These are phyloP conservation scores for Mormyrops boulengeri DNA, from an alignment of 2,797 vertebrate genomes.

Conservation along the genomic window DNA sequence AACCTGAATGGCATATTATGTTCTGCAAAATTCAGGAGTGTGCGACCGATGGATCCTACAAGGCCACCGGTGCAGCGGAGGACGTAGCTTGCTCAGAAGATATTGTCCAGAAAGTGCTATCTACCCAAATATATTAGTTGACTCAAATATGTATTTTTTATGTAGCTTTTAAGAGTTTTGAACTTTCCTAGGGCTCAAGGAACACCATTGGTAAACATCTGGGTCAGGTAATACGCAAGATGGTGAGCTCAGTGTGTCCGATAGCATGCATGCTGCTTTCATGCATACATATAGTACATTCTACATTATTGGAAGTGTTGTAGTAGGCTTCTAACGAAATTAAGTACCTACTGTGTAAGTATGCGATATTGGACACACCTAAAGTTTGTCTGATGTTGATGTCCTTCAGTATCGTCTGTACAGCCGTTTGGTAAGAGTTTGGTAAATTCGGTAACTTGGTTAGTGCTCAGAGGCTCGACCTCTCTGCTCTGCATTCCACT, in stretches of 20 bases:
- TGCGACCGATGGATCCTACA: background rate
- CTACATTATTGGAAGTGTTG: background rate
- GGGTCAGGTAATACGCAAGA: background rate
- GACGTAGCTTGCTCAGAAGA: background rate
- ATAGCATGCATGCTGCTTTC: background rate
- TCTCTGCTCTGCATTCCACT: conserved; percentile 24
- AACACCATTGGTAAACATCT: background rate
- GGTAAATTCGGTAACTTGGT: conserved; percentile 22
- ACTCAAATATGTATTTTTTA: background rate
- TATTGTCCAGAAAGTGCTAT: background rate
- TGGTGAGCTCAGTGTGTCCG: background rate
- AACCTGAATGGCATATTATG: background rate
- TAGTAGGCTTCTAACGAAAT: background rate
- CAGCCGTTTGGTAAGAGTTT: conserved; percentile 29
- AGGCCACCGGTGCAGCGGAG: background rate
- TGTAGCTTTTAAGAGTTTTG: background rate
- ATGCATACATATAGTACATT: background rate
- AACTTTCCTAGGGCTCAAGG: background rate
- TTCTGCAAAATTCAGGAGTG: background rate
- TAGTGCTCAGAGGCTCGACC: conserved; percentile 29
- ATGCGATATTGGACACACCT: background rate
- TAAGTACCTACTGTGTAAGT: background rate
- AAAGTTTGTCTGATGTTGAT: background rate
- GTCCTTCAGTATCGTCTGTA: background rate
- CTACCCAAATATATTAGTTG: background rate